phyloP scores from a whole-genome alignment of 2,113 vertebrate genomes.

The Leucopsar rothschildi region DNA sequence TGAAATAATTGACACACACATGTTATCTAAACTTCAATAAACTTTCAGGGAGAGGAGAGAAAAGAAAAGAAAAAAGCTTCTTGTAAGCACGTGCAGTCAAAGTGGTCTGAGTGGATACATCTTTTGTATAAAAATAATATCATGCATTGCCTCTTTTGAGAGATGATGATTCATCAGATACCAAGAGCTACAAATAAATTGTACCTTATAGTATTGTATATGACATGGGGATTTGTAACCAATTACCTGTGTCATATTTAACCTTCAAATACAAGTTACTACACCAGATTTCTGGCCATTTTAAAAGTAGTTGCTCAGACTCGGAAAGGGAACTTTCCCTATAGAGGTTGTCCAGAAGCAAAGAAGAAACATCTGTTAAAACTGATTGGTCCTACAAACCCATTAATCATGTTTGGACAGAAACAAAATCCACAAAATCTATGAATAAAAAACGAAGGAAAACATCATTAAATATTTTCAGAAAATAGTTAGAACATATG shows the following conservation, averaged over 20 bases:
- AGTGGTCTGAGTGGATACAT: not conserved
- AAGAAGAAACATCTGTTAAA: not conserved
- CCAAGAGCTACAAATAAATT: not conserved
- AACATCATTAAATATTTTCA: not conserved
- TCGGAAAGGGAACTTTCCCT: not conserved
- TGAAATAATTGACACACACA: rapidly evolving
- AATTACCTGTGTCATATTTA: not conserved
- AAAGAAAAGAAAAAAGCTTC: not conserved
- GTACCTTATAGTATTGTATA: not conserved
- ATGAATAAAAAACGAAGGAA: not conserved
- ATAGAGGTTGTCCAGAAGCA: not conserved
- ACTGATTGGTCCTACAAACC: not conserved
- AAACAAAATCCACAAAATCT: not conserved
- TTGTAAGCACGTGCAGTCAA: not conserved
- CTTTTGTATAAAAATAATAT: not conserved
- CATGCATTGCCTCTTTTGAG: not conserved
- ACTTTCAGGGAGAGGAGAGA: not conserved
- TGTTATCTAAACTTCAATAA: not conserved
- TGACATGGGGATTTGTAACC: too few species aligned
- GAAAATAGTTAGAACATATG: not conserved
- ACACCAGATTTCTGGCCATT: not conserved
- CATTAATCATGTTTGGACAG: not conserved
- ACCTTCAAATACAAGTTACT: not conserved
- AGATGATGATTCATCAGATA: not conserved
- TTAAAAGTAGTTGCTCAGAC: not conserved